phyloP scores from a whole-genome alignment of 1,140 invertebrate species.

The Glomeris maerens region DNA sequence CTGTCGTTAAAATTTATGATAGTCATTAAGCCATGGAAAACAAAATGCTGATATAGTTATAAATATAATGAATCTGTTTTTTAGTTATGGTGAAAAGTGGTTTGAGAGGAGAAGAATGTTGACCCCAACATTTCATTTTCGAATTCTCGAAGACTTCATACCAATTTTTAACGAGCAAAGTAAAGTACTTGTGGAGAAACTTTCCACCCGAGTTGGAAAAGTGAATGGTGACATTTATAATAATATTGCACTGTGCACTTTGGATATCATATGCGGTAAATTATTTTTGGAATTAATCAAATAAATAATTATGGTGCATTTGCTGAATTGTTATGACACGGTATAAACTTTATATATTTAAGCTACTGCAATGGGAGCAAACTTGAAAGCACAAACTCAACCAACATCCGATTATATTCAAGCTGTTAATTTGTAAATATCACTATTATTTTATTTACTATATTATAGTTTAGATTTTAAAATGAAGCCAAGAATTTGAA shows the following conservation, averaged over 20 bases:
- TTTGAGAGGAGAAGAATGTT: constrained; percentile 84
- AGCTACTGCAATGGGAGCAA: constrained; percentile 73
- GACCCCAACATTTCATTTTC: constrained; percentile 81
- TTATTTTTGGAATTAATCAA: no score
- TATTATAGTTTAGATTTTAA: no score
- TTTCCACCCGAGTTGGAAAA: constrained; percentile 35
- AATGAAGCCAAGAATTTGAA: no score
- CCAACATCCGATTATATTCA: constrained; percentile 55
- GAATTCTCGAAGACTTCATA: constrained; percentile 69
- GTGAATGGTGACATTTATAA: constrained; percentile 34
- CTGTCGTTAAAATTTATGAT: no score
- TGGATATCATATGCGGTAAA: constrained; percentile 43
- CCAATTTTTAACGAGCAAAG: constrained; percentile 65
- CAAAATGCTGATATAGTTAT: no score
- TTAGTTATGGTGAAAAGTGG: no score
- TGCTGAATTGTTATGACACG: no score
- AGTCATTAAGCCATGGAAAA: no score
- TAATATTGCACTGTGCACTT: constrained; percentile 35
- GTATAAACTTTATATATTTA: constrained; percentile 7
- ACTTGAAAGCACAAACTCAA: constrained; percentile 50
- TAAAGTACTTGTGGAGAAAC: constrained; percentile 40
- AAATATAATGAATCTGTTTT: no score
- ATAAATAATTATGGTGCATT: neutral
- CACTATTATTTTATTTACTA: no score
- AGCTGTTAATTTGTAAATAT: constrained; percentile 47